Percentiles rank a stretch among this genome's conserved stretches.
Evolutionary conservation across 2,797 vertebrate species (phyloP).

Genomic region (Leptatherina wallacei): DNA sequence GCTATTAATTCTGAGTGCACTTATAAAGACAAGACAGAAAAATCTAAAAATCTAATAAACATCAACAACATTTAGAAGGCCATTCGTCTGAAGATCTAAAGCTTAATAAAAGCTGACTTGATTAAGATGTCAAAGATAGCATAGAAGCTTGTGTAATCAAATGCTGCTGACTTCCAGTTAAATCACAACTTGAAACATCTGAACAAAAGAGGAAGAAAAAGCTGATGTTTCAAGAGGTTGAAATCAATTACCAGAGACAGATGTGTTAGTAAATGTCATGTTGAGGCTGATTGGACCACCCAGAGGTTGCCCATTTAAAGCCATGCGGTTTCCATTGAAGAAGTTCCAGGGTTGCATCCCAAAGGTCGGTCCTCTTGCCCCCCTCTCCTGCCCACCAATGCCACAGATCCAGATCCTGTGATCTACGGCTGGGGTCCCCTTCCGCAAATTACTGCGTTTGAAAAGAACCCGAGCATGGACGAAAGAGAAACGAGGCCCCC

Average conservation of each 20-base stretch:
- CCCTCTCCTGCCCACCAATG: constrained; percentile 41
- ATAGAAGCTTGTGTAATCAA: constrained; percentile 47
- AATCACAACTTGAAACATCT: constrained; percentile 48
- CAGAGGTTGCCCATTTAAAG: constrained; percentile 70
- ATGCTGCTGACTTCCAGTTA: constrained; percentile 37
- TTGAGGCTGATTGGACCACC: constrained; percentile 77
- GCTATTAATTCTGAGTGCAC: constrained; percentile 16
- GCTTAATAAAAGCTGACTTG: constrained; percentile 15
- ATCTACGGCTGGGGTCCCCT: constrained; percentile 71
- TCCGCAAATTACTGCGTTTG: constrained; percentile 70
- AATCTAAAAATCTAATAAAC: too few relatives aligned
- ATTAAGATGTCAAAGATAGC: constrained; percentile 51
- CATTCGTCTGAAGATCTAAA: constrained; percentile 25
- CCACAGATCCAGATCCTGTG: constrained; percentile 61
- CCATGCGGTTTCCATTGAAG: constrained; percentile 76
- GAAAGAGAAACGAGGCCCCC: constrained; percentile 53
- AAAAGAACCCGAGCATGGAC: constrained; percentile 59
- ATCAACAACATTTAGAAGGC: too few relatives aligned
- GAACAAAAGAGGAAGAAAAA: constrained; percentile 36
- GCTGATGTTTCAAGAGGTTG: constrained; percentile 52
- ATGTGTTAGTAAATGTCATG: constrained; percentile 74
- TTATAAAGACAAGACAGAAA: too few relatives aligned
- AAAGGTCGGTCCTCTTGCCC: constrained; percentile 46
- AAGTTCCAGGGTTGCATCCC: constrained; percentile 64
- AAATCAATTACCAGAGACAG: constrained; percentile 64